Conservation (phyloP, 1,140 invertebrate species). For the Aphidius ervi region DNA sequence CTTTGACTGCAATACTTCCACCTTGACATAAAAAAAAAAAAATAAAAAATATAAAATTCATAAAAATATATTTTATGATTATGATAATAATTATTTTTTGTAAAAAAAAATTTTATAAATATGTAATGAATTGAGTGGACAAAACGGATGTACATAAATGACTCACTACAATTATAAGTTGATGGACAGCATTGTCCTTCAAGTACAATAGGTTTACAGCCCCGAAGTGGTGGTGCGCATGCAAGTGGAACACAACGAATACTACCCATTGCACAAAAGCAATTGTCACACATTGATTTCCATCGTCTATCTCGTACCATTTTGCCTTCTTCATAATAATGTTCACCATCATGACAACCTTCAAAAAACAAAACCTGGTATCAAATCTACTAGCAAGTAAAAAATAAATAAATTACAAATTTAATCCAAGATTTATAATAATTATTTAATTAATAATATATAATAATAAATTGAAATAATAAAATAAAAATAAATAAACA, state of each 20-base stretch:
- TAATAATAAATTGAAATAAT: too few species aligned
- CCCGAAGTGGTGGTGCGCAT: conserved; percentile 69
- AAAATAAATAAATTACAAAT: too few species aligned
- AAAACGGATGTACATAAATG: conserved; percentile 20
- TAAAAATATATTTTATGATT: too few species aligned
- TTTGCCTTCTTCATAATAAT: conserved; percentile 67
- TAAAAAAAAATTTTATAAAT: neutral
- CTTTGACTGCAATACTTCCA: conserved; percentile 55
- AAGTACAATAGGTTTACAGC: conserved; percentile 71
- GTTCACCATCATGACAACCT: conserved; percentile 64
- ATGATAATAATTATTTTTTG: too few species aligned
- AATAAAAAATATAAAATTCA: neutral
- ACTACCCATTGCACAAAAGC: conserved; percentile 74
- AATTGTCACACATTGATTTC: conserved; percentile 67
- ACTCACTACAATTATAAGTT: conserved; percentile 75
- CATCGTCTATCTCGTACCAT: conserved; percentile 61
- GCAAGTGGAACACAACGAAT: conserved; percentile 71
- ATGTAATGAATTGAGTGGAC: neutral
- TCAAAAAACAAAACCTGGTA: too few species aligned
- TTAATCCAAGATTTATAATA: too few species aligned
- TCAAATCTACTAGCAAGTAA: too few species aligned
- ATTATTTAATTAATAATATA: too few species aligned
- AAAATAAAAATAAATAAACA: too few species aligned
- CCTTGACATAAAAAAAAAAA: conserved; percentile 34
- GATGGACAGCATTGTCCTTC: conserved; percentile 78